Percentiles rank a stretch among this genome's conserved stretches.
These are phyloP conservation scores for Tetheella fluctuosa DNA, from an alignment of 2,888 invertebrate species.

Conservation along the genomic window DNA sequence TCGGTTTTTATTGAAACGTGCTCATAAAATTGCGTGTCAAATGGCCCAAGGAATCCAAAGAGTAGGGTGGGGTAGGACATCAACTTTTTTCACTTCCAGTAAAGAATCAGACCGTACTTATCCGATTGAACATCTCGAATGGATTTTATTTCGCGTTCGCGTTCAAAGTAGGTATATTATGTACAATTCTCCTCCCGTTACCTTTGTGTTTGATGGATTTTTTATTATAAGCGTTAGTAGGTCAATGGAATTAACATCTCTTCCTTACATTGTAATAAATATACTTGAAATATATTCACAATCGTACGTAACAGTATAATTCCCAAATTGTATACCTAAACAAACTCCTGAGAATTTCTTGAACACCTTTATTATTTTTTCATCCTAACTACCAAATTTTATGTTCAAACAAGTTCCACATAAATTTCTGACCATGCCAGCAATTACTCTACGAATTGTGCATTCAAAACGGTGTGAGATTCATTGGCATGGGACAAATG, in stretches of 20 bases:
- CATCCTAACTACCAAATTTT: neutral
- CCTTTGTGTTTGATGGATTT: neutral
- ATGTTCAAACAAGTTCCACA: constrained; percentile 14
- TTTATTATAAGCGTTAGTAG: neutral
- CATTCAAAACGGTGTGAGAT: constrained; percentile 37
- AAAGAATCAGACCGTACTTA: constrained; percentile 53
- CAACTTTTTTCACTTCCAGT: constrained; percentile 36
- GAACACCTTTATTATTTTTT: neutral
- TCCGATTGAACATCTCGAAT: constrained; percentile 45
- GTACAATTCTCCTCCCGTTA: neutral
- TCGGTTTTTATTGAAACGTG: constrained; percentile 64
- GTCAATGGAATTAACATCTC: too few relatives aligned
- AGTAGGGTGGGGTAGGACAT: constrained; percentile 28
- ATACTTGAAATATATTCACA: too few relatives aligned
- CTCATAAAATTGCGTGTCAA: constrained; percentile 68
- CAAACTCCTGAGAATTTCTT: too few relatives aligned
- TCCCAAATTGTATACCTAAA: too few relatives aligned
- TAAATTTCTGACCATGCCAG: constrained; percentile 32
- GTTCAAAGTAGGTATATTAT: constrained; percentile 30
- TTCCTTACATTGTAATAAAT: too few relatives aligned
- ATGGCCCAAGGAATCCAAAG: constrained; percentile 56
- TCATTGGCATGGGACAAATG: constrained; percentile 16
- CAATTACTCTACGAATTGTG: constrained; percentile 32
- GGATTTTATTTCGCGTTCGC: constrained; percentile 43
- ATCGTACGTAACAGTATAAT: too few relatives aligned